phyloP scores from a whole-genome alignment of 2,888 invertebrate genomes.

The Hydriomena furcata region DNA sequence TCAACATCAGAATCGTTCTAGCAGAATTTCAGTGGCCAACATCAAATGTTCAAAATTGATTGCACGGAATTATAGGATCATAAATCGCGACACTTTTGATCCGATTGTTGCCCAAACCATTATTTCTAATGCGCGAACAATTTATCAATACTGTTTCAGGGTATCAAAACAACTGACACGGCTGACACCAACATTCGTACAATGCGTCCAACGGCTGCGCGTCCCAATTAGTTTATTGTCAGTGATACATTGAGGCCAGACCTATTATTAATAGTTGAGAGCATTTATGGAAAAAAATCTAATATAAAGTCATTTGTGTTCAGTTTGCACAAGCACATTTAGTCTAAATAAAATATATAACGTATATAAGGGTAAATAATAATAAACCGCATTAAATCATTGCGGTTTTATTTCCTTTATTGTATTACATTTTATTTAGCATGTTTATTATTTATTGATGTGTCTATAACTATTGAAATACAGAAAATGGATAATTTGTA shows the following conservation, averaged over 20 bases:
- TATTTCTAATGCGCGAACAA: constrained; percentile 21
- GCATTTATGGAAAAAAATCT: no score
- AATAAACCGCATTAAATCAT: no score
- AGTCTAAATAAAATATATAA: no score
- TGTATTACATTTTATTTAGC: no score
- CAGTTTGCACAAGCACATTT: no score
- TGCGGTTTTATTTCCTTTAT: no score
- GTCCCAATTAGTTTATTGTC: constrained; percentile 25
- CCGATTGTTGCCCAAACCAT: constrained; percentile 13
- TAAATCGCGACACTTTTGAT: constrained; percentile 7
- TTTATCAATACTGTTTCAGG: constrained; percentile 17
- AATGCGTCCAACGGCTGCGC: constrained; percentile 17
- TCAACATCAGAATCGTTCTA: neutral
- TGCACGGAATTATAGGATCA: constrained; percentile 12
- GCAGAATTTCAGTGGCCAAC: neutral
- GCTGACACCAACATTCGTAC: constrained; percentile 13
- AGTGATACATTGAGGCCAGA: constrained; percentile 19
- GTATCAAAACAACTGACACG: constrained; percentile 16
- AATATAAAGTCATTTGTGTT: no score
- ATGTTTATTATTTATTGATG: no score
- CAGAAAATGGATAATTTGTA: no score
- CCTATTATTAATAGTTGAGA: neutral
- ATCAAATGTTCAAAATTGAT: constrained; percentile 4
- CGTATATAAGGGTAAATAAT: no score
- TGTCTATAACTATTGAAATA: no score